phyloP scores from a whole-genome alignment of 2,113 vertebrate species.

The Pachypanchax playfairii region DNA sequence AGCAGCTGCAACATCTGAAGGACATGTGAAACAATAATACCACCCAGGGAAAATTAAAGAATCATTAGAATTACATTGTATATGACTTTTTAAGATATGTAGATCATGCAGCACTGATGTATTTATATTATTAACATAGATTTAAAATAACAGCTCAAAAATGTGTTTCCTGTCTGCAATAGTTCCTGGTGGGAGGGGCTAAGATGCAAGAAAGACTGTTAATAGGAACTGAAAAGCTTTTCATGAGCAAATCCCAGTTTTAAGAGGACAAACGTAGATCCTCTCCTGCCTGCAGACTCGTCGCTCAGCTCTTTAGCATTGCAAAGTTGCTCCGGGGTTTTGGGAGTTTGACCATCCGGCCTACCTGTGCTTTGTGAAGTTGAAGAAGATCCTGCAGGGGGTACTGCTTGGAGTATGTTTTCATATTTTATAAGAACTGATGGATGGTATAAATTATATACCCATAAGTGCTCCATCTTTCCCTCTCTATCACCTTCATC shows the following conservation, averaged over 20 bases:
- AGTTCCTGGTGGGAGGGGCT: too few species aligned
- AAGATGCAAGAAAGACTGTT: too few species aligned
- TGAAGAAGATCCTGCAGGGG: background rate
- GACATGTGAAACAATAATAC: too few species aligned
- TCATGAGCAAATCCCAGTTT: background rate
- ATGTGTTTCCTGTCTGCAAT: too few species aligned
- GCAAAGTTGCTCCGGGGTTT: background rate
- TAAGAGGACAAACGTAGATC: background rate
- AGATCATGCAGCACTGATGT: too few species aligned
- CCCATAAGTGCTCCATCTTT: background rate
- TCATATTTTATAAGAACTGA: background rate
- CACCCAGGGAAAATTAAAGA: too few species aligned
- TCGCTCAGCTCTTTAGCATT: background rate
- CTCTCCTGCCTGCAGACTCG: background rate
- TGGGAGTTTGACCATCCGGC: background rate
- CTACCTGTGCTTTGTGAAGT: background rate
- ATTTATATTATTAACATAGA: too few species aligned
- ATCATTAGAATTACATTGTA: too few species aligned
- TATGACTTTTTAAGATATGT: too few species aligned
- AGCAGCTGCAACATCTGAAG: background rate
- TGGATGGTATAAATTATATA: constrained; percentile 1
- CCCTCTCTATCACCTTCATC: background rate
- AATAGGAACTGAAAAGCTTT: background rate
- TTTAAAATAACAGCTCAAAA: too few species aligned
- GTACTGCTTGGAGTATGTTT: background rate